Evolutionary conservation across 2,888 invertebrate species (phyloP).

Genomic region (Ferrisia virgata): DNA sequence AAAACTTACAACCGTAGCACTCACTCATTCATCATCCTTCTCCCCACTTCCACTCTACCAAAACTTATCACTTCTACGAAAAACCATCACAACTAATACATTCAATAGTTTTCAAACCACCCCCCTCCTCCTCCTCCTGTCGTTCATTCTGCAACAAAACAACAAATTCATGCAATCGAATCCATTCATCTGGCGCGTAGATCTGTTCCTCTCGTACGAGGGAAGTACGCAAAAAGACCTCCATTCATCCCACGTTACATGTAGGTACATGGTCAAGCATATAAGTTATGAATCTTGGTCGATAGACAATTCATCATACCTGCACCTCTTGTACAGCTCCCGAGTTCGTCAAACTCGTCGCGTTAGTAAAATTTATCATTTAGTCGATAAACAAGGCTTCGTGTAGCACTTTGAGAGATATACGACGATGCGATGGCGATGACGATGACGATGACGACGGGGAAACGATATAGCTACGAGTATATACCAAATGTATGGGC

Average conservation of each 20-base stretch:
- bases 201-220: neutral
- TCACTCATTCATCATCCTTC: too few relatives aligned
- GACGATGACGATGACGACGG: too few relatives aligned
- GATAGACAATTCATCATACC: slow-evolving; percentile 26
- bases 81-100: too few relatives aligned
- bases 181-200: neutral
- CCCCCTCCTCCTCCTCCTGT: too few relatives aligned
- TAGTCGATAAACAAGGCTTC: neutral
- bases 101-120: too few relatives aligned
- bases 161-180: neutral
- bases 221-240: neutral
- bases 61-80: too few relatives aligned
- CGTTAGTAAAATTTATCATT: neutral
- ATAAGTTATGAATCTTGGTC: too few relatives aligned
- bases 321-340: neutral
- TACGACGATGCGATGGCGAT: too few relatives aligned
- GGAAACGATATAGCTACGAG: too few relatives aligned
- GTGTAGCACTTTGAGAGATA: neutral
- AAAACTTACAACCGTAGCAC: too few relatives aligned
- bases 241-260: neutral
- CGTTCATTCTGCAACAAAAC: neutral
- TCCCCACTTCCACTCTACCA: too few relatives aligned
- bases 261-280: too few relatives aligned
- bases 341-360: neutral
- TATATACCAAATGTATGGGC: neutral